Evolutionary conservation across 2,113 vertebrate genomes (phyloP), one percentile per base, ranked within the genome.

Genomic region (Zosterops pallidus): DNA sequence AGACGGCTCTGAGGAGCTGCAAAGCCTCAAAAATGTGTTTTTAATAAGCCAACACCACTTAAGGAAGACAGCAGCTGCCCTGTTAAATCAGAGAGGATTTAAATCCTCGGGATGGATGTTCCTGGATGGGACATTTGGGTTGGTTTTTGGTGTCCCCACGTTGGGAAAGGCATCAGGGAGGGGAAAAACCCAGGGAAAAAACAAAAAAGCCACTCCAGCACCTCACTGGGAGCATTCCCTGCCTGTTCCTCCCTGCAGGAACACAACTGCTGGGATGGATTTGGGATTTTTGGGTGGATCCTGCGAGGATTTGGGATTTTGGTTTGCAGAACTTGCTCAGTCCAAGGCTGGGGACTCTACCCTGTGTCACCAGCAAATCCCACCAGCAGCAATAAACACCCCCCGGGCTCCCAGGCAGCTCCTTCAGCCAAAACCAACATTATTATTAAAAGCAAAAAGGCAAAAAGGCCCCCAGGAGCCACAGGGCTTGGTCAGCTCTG

Each of bases 1-100:
- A 67, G 67, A 31, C 1, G 0, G 60, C 67, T 86, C 93, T 0
- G 1, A 10, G 49, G 93, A 95, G 94, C 94, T 90, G 91, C 90
- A 80, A 96, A 97, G 82, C 91, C 95, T 95, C 91, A 97, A 91
- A 92, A 95, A 96, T 94, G 93, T 91, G 74, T 19, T 95, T 81
- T 91, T 92, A 94, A 93, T 87, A 15, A 95, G 63, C 65, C 83
- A 85, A 28, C 82, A 62, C 25, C 74, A 29, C 84, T 94, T 85
- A 64, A 90, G 0, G 6, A 92, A 91, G 74, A 8, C 78, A 69
- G 63, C 84, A 46, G 81, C 81, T 87, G 62, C 62, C 86, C 86
- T 33, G 1, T 5, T 29, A 33, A 76, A 69, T 0, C 20, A 24
- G 47, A 39, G 39, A 39, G 39, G 39, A 39, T 39, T 39, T 39